These are phyloP conservation scores for Drosophila funebris DNA, from an alignment of 1,140 invertebrate species.

Conservation along the genomic window DNA sequence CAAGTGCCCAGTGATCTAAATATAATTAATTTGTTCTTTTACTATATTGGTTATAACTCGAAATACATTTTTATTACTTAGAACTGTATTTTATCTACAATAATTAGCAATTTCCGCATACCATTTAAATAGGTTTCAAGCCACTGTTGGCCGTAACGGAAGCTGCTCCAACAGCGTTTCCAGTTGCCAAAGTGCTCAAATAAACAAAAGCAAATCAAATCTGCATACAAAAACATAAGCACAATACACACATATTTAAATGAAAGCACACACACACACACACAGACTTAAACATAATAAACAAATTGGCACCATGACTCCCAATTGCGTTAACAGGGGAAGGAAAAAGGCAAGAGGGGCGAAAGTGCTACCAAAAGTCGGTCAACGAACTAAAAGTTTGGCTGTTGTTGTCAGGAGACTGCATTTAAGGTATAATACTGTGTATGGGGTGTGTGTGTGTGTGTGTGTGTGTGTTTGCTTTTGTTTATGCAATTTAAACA, in stretches of 20 bases:
- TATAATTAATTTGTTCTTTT: too few relatives aligned
- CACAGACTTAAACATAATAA: constrained; percentile 29
- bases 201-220: constrained; percentile 39
- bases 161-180: constrained; percentile 18
- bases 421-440: not conserved
- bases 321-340: not conserved
- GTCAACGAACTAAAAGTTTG: constrained; percentile 65
- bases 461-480: constrained; percentile 1
- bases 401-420: constrained; percentile 21
- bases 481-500: constrained; percentile 42
- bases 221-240: constrained; percentile 23
- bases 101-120: too few relatives aligned
- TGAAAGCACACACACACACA: not conserved
- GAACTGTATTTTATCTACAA: too few relatives aligned
- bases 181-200: constrained; percentile 16
- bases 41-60: too few relatives aligned
- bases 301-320: constrained; percentile 18
- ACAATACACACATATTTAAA: not conserved
- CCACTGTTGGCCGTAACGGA: constrained; percentile 26
- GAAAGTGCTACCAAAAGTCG: constrained; percentile 43
- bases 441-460: not conserved
- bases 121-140: not conserved
- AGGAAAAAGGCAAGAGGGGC: not conserved
- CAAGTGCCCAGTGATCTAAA: too few relatives aligned
- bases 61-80: too few relatives aligned